Evolutionary conservation across 1,140 invertebrate species (phyloP).

Genomic region (Sycobia sp.): DNA sequence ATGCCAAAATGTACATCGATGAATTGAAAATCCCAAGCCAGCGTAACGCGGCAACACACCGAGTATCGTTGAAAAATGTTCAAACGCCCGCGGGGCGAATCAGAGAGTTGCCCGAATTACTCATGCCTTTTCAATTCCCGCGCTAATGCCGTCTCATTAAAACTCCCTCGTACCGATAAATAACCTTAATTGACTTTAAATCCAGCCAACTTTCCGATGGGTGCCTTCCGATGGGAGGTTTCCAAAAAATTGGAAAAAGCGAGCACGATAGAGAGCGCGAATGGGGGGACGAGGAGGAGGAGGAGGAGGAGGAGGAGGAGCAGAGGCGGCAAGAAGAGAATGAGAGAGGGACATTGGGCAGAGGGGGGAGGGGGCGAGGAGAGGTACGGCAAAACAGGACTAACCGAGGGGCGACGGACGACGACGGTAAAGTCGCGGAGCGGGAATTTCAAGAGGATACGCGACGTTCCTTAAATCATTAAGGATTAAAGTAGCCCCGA

Average conservation of each 20-base stretch:
- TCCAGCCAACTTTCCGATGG: constrained; percentile 14
- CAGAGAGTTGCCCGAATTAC: no score
- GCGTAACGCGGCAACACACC: no score
- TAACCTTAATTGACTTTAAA: constrained; percentile 36
- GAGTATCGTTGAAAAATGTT: no score
- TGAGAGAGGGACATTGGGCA: neutral
- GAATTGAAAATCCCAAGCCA: no score
- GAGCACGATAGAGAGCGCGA: no score
- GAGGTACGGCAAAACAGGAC: neutral
- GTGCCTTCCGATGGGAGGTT: no score
- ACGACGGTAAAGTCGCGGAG: constrained; percentile 11
- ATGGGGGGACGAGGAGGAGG: no score
- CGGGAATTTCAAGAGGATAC: constrained; percentile 28
- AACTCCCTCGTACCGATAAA: constrained; percentile 25
- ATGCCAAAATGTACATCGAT: no score
- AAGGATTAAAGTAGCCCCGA: constrained; percentile 32
- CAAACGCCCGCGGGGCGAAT: neutral
- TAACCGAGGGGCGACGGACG: neutral
- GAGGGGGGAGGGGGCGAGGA: neutral
- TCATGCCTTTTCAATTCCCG: neutral
- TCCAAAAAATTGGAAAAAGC: no score
- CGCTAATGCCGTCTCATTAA: constrained; percentile 22
- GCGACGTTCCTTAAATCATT: constrained; percentile 35
- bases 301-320: neutral
- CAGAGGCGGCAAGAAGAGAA: neutral